phyloP scores from a whole-genome alignment of 2,888 invertebrate genomes.

The Heliconius aoede region DNA sequence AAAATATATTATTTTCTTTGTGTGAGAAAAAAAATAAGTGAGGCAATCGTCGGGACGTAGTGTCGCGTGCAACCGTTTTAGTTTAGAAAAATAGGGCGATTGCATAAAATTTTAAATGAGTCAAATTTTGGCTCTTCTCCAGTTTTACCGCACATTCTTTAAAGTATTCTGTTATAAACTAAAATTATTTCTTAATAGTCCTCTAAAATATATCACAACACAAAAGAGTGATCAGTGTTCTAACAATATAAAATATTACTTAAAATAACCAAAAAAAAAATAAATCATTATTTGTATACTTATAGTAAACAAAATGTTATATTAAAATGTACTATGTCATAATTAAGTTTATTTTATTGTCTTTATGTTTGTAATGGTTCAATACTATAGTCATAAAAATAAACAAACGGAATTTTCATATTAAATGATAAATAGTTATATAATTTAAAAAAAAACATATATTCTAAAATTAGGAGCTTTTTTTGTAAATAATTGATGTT shows the following conservation, averaged over 20 bases:
- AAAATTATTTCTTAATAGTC: slow-evolving; percentile 36
- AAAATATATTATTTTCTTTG: background rate
- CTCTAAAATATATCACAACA: slow-evolving; percentile 16
- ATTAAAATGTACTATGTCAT: no score
- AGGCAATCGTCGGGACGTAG: slow-evolving; percentile 46
- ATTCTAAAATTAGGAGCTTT: background rate
- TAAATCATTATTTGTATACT: no score
- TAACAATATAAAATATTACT: background rate
- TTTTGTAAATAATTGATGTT: background rate
- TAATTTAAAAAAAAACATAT: background rate
- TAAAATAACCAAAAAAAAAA: background rate
- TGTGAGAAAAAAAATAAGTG: slow-evolving; percentile 3
- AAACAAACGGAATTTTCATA: no score
- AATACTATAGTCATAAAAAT: no score
- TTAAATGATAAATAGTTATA: no score
- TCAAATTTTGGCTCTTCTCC: slow-evolving; percentile 75
- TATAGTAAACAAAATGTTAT: no score
- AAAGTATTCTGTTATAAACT: slow-evolving; percentile 61
- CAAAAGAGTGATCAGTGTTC: background rate
- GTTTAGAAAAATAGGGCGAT: slow-evolving; percentile 82
- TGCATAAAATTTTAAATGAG: slow-evolving; percentile 79
- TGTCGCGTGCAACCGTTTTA: slow-evolving; percentile 77
- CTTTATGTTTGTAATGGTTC: no score
- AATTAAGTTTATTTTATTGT: no score
- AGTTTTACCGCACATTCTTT: slow-evolving; percentile 73